These are phyloP conservation scores for Chamaetylas fuelleborni DNA, from an alignment of 2,113 vertebrate species.

Conservation along the genomic window DNA sequence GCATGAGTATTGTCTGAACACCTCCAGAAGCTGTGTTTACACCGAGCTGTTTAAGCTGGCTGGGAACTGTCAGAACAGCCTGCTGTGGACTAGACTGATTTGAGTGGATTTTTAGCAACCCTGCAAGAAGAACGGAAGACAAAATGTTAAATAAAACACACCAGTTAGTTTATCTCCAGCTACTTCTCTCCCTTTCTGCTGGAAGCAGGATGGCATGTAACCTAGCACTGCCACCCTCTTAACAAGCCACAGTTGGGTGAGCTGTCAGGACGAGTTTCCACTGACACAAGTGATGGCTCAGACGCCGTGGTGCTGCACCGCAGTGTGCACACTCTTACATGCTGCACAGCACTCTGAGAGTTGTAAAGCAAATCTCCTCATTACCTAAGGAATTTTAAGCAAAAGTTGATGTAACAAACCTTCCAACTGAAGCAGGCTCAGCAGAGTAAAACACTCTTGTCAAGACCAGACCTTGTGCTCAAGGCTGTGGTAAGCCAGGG, in stretches of 20 bases:
- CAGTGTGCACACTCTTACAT: not conserved
- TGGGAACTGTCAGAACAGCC: conserved; percentile 91
- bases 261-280: not conserved
- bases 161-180: conserved; percentile 23
- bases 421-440: not conserved
- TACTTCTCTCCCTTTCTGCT: conserved; percentile 36
- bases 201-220: not conserved
- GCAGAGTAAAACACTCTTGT: not conserved
- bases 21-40: conserved; percentile 80
- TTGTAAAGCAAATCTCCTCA: not conserved
- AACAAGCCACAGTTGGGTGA: not conserved
- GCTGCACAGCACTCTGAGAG: not conserved
- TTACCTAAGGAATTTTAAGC: not conserved
- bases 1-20: conserved; percentile 92
- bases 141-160: conserved; percentile 58
- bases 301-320: not conserved
- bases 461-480: not conserved
- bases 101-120: conserved; percentile 92
- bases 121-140: conserved; percentile 72
- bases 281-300: not conserved
- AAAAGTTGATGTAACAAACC: not conserved
- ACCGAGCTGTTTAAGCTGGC: conserved; percentile 91
- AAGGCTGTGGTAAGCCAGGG: not conserved
- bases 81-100: conserved; percentile 87
- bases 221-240: not conserved